Conservation (phyloP, 2,888 invertebrate genomes). For the Erebia aethiops region DNA sequence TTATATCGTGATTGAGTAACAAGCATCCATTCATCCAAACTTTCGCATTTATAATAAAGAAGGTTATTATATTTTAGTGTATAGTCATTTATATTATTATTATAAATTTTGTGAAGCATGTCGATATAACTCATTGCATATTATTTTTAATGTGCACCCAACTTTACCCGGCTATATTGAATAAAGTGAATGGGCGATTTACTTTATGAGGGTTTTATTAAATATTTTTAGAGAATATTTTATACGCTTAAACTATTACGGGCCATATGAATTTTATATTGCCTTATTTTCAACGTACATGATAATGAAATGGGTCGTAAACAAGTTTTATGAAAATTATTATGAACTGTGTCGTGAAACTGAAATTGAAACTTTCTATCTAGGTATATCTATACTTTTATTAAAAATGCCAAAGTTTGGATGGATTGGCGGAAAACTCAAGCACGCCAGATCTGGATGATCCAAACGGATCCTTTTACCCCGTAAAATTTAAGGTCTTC, state of each 20-base stretch:
- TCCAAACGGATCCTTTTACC: too few species aligned
- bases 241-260: constrained; percentile 26
- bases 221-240: constrained; percentile 27
- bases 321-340: constrained; percentile 7
- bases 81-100: too few species aligned
- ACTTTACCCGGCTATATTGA: neutral
- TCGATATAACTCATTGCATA: neutral
- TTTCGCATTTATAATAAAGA: too few species aligned
- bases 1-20: too few species aligned
- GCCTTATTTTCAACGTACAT: constrained; percentile 3
- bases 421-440: too few species aligned
- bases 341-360: neutral
- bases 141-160: neutral
- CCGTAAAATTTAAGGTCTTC: too few species aligned
- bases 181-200: constrained; percentile 12
- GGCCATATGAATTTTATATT: constrained; percentile 27
- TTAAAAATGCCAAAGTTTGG: too few species aligned
- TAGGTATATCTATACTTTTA: too few species aligned
- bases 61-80: too few species aligned
- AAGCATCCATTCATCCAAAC: too few species aligned
- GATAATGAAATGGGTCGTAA: constrained; percentile 3
- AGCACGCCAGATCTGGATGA: too few species aligned
- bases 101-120: neutral
- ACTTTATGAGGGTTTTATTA: constrained; percentile 32
- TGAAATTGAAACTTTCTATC: neutral